Evolutionary conservation across 2,113 vertebrate genomes (phyloP).

Genomic region (Geothlypis trichas): DNA sequence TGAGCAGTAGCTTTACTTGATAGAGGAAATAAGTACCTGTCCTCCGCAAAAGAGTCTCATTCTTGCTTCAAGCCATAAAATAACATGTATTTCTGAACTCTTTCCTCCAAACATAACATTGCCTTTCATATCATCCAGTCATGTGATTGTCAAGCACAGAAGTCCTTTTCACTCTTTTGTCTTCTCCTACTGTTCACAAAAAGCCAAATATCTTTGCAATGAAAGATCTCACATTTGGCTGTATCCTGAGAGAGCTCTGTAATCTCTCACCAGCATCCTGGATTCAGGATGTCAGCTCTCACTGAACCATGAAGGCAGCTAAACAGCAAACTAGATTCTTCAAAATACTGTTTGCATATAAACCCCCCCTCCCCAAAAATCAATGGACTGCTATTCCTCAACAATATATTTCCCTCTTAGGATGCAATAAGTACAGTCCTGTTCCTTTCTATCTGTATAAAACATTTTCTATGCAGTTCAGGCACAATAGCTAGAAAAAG

Average conservation of each 20-base stretch:
- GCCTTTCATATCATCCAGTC: not conserved
- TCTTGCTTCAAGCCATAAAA: not conserved
- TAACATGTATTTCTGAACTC: not conserved
- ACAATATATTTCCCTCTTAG: not conserved
- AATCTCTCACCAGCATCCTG: not conserved
- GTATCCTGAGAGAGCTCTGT: not conserved
- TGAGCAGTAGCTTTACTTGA: not conserved
- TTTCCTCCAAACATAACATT: not conserved
- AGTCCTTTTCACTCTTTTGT: not conserved
- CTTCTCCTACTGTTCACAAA: not conserved
- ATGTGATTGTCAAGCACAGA: not conserved
- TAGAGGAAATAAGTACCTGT: not conserved
- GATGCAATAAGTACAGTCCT: not conserved
- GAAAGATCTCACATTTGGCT: not conserved
- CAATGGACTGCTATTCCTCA: not conserved
- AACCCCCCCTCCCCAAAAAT: not conserved
- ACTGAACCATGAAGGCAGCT: conserved; percentile 10
- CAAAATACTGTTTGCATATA: not conserved
- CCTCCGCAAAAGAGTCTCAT: not conserved
- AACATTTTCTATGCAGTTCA: not conserved
- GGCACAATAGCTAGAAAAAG: not conserved
- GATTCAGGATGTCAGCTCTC: not conserved
- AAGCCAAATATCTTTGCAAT: not conserved
- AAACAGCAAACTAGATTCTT: not conserved
- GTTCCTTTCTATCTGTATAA: not conserved